Evolutionary conservation across 1,140 invertebrate species (phyloP).

Genomic region (Drosophila melanica): DNA sequence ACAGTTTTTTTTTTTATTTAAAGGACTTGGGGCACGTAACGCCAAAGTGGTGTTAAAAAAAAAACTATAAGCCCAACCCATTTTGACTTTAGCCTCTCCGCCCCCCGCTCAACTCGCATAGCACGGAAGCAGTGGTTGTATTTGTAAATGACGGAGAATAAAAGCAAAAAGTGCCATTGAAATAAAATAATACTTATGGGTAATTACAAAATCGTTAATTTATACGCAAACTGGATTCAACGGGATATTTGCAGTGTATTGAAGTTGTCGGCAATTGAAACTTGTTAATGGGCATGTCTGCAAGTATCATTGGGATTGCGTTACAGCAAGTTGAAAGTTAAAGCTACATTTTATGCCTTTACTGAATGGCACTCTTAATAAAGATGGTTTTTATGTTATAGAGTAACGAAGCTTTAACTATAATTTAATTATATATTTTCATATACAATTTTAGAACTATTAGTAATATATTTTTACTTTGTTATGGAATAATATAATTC

Average conservation of each 20-base stretch:
- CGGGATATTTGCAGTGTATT: slow-evolving; percentile 48
- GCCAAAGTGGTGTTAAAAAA: slow-evolving; percentile 47
- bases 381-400: too few relatives aligned
- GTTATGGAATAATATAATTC: neutral
- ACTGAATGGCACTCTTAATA: neutral
- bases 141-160: slow-evolving; percentile 51
- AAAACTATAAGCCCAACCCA: slow-evolving; percentile 31
- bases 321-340: too few relatives aligned
- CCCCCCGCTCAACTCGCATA: neutral
- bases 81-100: neutral
- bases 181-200: slow-evolving; percentile 74
- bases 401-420: neutral
- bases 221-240: slow-evolving; percentile 51
- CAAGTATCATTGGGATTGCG: neutral
- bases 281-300: slow-evolving; percentile 25
- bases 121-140: neutral
- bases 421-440: slow-evolving; percentile 14
- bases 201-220: slow-evolving; percentile 78
- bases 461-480: neutral
- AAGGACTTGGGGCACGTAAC: slow-evolving; percentile 37
- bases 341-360: neutral
- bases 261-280: slow-evolving; percentile 42
- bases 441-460: neutral
- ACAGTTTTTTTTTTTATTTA: slow-evolving; percentile 53
- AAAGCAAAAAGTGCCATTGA: slow-evolving; percentile 68